Conservation (phyloP, 2,113 vertebrate species). For the Eleginops maclovinus region DNA sequence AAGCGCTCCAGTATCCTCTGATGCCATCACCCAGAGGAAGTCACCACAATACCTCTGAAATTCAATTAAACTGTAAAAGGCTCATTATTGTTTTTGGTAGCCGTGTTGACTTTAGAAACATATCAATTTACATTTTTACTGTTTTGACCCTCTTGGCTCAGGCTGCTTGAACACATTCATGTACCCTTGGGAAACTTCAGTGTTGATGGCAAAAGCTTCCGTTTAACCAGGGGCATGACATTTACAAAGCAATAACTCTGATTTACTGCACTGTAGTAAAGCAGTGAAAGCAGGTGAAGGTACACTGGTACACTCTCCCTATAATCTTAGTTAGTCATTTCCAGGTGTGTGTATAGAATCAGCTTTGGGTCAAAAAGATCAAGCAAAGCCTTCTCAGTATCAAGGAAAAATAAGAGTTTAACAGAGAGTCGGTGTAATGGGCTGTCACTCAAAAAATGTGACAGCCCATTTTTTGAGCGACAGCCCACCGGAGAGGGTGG, state of each 20-base stretch:
- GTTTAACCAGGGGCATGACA: neutral
- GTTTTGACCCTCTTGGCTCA: conserved; percentile 8
- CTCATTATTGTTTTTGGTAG: neutral
- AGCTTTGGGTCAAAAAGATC: too few relatives aligned
- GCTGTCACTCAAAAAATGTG: too few relatives aligned
- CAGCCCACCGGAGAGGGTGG: too few relatives aligned
- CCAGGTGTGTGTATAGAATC: too few relatives aligned
- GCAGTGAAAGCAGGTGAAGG: too few relatives aligned
- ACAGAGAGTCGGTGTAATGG: too few relatives aligned
- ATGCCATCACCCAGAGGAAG: neutral
- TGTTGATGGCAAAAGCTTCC: neutral
- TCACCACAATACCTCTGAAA: neutral
- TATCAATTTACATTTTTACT: neutral
- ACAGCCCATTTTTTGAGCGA: too few relatives aligned
- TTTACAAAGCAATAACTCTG: neutral
- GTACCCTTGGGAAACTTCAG: neutral
- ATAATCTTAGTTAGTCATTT: too few relatives aligned
- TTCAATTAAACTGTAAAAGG: conserved; percentile 12
- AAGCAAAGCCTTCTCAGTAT: too few relatives aligned
- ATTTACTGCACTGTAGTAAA: neutral
- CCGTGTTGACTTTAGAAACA: neutral
- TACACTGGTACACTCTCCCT: too few relatives aligned
- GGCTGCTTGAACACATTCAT: neutral
- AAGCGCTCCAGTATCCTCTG: conserved; percentile 17
- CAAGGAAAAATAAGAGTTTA: too few relatives aligned